Percentiles rank a stretch among this genome's conserved stretches.
Conservation (phyloP, 2,888 invertebrate genomes). For the Eristalinus sepulchralis region DNA sequence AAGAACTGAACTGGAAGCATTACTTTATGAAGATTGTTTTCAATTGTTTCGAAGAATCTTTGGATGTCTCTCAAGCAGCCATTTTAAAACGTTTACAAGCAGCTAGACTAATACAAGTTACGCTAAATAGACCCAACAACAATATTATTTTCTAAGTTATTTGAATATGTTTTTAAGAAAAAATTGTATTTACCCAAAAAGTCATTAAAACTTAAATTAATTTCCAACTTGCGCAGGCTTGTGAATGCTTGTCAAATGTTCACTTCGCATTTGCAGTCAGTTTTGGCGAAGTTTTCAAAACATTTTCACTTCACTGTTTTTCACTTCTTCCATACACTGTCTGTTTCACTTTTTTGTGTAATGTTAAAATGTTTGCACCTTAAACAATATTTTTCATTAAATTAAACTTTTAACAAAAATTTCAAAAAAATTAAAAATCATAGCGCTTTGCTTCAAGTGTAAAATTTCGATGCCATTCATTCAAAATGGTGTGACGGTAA, state of each 20-base stretch:
- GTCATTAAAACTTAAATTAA: slow-evolving; percentile 78
- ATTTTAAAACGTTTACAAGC: too few relatives aligned
- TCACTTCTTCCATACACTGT: neutral
- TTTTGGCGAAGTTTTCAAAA: slow-evolving; percentile 16
- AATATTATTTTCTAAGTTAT: neutral
- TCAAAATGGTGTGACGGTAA: too few relatives aligned
- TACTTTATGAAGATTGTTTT: too few relatives aligned
- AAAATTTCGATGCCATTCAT: too few relatives aligned
- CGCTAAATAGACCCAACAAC: neutral
- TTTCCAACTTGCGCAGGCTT: slow-evolving; percentile 24
- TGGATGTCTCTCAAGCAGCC: too few relatives aligned
- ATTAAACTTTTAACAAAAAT: too few relatives aligned
- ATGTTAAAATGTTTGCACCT: neutral
- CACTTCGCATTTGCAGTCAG: slow-evolving; percentile 15
- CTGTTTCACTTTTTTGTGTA: too few relatives aligned
- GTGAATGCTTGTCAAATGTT: neutral
- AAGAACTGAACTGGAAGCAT: too few relatives aligned
- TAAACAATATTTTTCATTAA: too few relatives aligned
- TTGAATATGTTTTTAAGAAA: neutral
- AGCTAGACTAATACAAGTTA: too few relatives aligned
- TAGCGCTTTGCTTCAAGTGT: neutral
- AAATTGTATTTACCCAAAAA: slow-evolving; percentile 80
- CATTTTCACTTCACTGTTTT: slow-evolving; percentile 20
- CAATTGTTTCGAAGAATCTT: too few relatives aligned
- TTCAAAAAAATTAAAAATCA: neutral